These are phyloP conservation scores for Talpa occidentalis DNA, from an alignment of 2,113 vertebrate species.

Conservation along the genomic window DNA sequence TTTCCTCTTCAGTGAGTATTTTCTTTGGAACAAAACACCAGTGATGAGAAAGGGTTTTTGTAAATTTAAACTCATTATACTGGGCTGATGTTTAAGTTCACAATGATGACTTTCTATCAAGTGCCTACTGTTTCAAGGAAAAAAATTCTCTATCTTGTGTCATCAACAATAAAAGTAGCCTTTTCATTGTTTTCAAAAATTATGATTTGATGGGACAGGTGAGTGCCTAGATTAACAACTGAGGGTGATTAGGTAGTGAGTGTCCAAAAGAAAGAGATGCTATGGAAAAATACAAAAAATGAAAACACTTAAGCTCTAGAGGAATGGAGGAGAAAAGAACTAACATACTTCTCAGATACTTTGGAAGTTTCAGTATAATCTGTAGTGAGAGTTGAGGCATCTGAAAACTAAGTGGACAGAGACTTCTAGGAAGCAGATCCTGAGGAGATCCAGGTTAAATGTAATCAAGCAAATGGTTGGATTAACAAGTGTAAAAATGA, in stretches of 20 bases:
- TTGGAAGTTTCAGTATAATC: not conserved
- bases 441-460: not conserved
- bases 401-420: not conserved
- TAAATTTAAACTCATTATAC: not conserved
- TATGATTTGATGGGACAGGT: not conserved
- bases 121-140: not conserved
- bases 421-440: not conserved
- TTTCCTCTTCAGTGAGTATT: not conserved
- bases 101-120: not conserved
- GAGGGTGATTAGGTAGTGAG: not conserved
- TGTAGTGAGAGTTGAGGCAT: not conserved
- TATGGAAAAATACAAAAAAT: not conserved
- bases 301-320: not conserved
- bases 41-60: not conserved
- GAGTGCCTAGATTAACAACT: not conserved
- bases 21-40: not conserved
- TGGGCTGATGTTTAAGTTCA: not conserved
- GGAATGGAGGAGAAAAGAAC: not conserved
- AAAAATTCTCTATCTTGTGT: not conserved
- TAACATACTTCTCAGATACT: not conserved
- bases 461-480: not conserved
- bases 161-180: not conserved
- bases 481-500: not conserved
- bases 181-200: not conserved
- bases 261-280: not conserved